Conservation (phyloP, 2,113 vertebrate species). For the Psephotus haematonotus region DNA sequence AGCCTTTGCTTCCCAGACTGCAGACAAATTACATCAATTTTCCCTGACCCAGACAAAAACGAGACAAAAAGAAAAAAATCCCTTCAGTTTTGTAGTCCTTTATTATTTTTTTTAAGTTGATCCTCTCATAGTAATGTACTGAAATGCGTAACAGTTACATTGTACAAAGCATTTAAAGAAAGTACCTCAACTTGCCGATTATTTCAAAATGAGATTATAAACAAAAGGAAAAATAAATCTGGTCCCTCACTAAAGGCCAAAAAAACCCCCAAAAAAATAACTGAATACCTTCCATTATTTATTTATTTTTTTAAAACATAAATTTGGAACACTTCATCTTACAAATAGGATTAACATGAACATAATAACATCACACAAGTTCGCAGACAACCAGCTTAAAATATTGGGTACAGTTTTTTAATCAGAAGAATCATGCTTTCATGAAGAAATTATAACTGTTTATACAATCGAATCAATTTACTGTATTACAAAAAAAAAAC, state of each 20-base stretch:
- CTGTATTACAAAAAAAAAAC: slow-evolving; percentile 82
- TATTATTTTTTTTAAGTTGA: slow-evolving; percentile 91
- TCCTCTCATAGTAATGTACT: slow-evolving; percentile 98
- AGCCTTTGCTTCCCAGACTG: background rate
- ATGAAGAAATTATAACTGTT: slow-evolving; percentile 94
- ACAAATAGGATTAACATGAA: slow-evolving; percentile 97
- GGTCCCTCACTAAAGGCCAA: slow-evolving; percentile 88
- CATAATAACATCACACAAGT: slow-evolving; percentile 97
- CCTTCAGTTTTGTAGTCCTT: slow-evolving; percentile 90
- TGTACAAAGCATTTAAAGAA: slow-evolving; percentile 99
- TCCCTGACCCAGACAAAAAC: background rate
- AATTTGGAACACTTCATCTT: slow-evolving; percentile 93
- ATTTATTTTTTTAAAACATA: slow-evolving; percentile 83
- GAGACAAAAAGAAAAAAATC: slow-evolving; percentile 27
- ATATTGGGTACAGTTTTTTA: slow-evolving; percentile 92
- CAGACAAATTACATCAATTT: background rate
- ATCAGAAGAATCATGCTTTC: slow-evolving; percentile 99
- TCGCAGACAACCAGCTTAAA: slow-evolving; percentile 98
- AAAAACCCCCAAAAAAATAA: slow-evolving; percentile 74
- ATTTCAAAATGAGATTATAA: slow-evolving; percentile 98
- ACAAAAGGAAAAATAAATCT: slow-evolving; percentile 89
- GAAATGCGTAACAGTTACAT: slow-evolving; percentile 99
- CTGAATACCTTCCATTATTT: slow-evolving; percentile 91
- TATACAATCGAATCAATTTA: slow-evolving; percentile 94
- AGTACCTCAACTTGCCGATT: slow-evolving; percentile 99